A percentile compares a stretch with the other conserved stretches of the same genome.
Evolutionary conservation across 1,140 invertebrate genomes (phyloP).

Genomic region (Diuraphis noxia): DNA sequence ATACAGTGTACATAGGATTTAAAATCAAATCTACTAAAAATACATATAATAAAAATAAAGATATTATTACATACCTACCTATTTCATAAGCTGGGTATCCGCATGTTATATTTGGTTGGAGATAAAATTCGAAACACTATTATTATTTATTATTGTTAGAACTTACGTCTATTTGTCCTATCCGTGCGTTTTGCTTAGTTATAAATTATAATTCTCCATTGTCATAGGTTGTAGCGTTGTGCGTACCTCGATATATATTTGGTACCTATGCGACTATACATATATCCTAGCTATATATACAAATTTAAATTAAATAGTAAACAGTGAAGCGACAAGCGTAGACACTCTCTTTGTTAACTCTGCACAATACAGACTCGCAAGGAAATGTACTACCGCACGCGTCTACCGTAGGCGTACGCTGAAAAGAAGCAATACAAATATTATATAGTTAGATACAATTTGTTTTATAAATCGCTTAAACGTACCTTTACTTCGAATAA

Average conservation of each 20-base stretch:
- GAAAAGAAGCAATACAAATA: not conserved
- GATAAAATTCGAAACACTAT: not conserved
- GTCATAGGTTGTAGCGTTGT: not conserved
- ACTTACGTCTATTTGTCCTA: not conserved
- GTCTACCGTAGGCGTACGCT: not conserved
- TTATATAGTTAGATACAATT: not conserved
- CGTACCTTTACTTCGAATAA: not conserved
- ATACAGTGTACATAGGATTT: not conserved
- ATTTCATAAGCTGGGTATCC: not conserved
- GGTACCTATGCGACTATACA: not conserved
- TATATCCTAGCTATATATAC: not conserved
- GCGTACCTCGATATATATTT: not conserved
- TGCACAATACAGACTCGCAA: not conserved
- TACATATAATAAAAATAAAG: too few species aligned
- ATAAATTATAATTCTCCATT: slow-evolving; percentile 9
- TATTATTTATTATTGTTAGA: too few species aligned
- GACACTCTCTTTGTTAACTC: not conserved
- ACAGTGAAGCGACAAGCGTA: not conserved
- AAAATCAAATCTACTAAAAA: not conserved
- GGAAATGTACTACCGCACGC: not conserved
- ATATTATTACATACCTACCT: too few species aligned
- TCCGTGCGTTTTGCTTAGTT: not conserved
- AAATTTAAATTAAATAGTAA: not conserved
- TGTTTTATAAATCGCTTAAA: not conserved
- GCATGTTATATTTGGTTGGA: not conserved